Percentiles rank a stretch among this genome's conserved stretches.
phyloP scores from a whole-genome alignment of 2,888 invertebrate genomes.

The Ichneumoninae sp. region DNA sequence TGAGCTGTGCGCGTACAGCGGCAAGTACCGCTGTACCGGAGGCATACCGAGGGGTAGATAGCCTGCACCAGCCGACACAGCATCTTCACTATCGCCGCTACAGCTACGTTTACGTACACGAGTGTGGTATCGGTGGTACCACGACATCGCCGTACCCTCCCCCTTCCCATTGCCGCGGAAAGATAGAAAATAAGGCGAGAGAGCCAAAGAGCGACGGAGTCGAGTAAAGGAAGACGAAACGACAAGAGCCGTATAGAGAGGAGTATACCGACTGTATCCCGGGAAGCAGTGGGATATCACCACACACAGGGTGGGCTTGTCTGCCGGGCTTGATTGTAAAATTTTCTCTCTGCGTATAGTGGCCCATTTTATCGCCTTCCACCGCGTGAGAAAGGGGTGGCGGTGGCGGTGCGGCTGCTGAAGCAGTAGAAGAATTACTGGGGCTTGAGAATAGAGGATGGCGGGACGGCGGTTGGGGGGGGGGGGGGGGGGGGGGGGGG shows the following conservation, averaged over 20 bases:
- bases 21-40: slow-evolving; percentile 21
- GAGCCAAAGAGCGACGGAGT: slow-evolving; percentile 46
- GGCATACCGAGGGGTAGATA: slow-evolving; percentile 14
- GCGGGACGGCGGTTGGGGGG: not conserved
- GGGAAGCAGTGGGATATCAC: slow-evolving; percentile 55
- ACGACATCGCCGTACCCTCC: slow-evolving; percentile 34
- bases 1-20: slow-evolving; percentile 69
- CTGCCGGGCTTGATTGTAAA: slow-evolving; percentile 77
- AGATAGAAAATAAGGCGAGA: slow-evolving; percentile 57
- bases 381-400: slow-evolving; percentile 48
- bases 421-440: slow-evolving; percentile 53
- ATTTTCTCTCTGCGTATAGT: slow-evolving; percentile 77
- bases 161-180: slow-evolving; percentile 18
- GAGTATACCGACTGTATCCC: slow-evolving; percentile 63
- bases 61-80: slow-evolving; percentile 49
- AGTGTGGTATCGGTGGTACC: slow-evolving; percentile 46
- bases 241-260: slow-evolving; percentile 64
- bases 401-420: slow-evolving; percentile 55
- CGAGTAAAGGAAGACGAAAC: slow-evolving; percentile 40
- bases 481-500: too few relatives aligned
- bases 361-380: slow-evolving; percentile 79
- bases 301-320: slow-evolving; percentile 37
- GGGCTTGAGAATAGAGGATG: slow-evolving; percentile 30
- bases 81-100: slow-evolving; percentile 68
- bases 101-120: slow-evolving; percentile 42